Evolutionary conservation across 2,797 vertebrate species (phyloP), one percentile per base, ranked within the genome.

Genomic region (Cynodonichthys magdalenae): DNA sequence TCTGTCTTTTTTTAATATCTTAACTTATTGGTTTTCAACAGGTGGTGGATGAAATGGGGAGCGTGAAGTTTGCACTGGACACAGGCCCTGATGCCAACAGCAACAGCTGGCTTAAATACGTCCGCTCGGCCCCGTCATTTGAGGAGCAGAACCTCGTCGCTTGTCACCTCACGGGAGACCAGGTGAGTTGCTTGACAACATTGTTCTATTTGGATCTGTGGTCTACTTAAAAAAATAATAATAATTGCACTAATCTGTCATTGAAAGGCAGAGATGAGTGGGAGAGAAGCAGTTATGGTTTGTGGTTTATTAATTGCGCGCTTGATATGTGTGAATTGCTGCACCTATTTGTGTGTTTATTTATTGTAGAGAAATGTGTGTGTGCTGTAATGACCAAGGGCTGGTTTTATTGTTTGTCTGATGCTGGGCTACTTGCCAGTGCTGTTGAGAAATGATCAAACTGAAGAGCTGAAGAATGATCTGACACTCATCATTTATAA

Each of bases 41-140:
- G 96, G 87, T 95, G 57, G 93, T 95, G 2, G 96, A 96, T 9
- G 94, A 95, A 60, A 92, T 98, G 93, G 94, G 92, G 24, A 92
- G 83, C 3, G 88, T 95, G 67, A 97, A 96, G 81, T 95, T 99
- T 91, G 93, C 95, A 0, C 58, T 94, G 29, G 96, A 96, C 10
- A 87, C 88, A 0, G 81, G 81, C 71, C 92, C 90, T 56, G 93
- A 94, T 4, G 79, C 86, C 59, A 74, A 79, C 48, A 78, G 89
- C 4, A 93, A 93, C 73, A 95, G 93, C 91, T 99, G 97, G 97
- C 93, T 98, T 69, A 97, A 98, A 75, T 99, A 96, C 55, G 94
- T 99, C 85, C 95, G 96, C 17, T 93, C 91, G 15, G 95, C 94
- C 0, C 94, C 87, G 0, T 95, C 96, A 72, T 95, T 96, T 0